Evolutionary conservation across 2,113 vertebrate species (phyloP).

Genomic region (Patagioenas fasciata): DNA sequence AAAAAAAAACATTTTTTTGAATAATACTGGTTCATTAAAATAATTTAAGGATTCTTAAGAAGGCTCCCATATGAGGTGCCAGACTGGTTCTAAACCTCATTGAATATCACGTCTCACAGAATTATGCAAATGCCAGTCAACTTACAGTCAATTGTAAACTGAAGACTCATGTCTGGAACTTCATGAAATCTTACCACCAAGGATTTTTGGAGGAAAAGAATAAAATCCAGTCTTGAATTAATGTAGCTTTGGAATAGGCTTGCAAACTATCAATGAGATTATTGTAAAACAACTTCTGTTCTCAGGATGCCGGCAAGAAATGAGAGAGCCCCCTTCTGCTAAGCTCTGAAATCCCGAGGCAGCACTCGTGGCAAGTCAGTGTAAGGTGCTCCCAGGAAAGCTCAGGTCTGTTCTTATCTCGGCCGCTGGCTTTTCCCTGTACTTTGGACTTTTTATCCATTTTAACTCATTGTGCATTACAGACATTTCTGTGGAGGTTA

Average conservation of each 20-base stretch:
- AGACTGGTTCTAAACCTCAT: conserved; percentile 54
- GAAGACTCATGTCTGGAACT: conserved; percentile 18
- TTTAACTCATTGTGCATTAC: not conserved
- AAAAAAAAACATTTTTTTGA: not conserved
- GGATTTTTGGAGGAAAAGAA: not conserved
- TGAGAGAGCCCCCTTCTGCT: not conserved
- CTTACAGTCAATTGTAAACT: conserved; percentile 12
- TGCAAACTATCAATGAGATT: conserved; percentile 13
- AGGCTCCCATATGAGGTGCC: conserved; percentile 60
- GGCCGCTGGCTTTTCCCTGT: not conserved
- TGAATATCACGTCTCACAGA: conserved; percentile 46
- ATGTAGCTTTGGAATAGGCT: not conserved
- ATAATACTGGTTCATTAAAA: conserved; percentile 61
- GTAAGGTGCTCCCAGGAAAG: not conserved
- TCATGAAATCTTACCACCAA: conserved; percentile 28
- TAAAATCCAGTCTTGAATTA: not conserved
- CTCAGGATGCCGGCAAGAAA: not conserved
- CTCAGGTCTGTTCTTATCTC: not conserved
- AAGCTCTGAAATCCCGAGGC: not conserved
- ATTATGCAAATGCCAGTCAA: conserved; percentile 56
- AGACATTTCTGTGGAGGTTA: not conserved
- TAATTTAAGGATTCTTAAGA: conserved; percentile 51
- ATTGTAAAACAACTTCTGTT: not conserved
- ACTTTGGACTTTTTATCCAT: not conserved
- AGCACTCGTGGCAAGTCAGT: not conserved